Percentiles rank a stretch among this genome's conserved stretches.
These are phyloP conservation scores for Octonoba sinensis DNA, from an alignment of 2,888 invertebrate genomes.

Conservation along the genomic window DNA sequence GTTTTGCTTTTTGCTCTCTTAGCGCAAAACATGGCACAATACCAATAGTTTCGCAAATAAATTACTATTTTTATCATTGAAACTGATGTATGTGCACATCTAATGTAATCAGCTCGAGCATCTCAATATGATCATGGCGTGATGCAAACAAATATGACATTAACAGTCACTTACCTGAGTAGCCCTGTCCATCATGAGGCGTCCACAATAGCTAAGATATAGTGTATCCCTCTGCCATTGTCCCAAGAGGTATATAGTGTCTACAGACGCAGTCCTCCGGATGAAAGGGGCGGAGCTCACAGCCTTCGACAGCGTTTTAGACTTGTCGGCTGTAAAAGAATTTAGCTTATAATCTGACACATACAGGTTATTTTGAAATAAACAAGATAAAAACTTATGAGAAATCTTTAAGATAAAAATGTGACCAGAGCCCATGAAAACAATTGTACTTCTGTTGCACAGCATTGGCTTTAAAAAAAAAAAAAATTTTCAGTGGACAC, in stretches of 20 bases:
- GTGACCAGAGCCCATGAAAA: too few relatives aligned
- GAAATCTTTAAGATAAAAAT: too few relatives aligned
- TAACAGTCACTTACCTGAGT: slow-evolving; percentile 78
- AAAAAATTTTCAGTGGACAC: background rate
- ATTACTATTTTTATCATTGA: too few relatives aligned
- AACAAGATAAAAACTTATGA: too few relatives aligned
- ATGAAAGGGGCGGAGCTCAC: slow-evolving; percentile 71
- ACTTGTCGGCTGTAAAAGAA: slow-evolving; percentile 52
- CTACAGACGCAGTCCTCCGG: slow-evolving; percentile 83
- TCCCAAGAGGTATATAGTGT: slow-evolving; percentile 83
- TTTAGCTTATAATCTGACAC: background rate
- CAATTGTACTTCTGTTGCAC: too few relatives aligned
- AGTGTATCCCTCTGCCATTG: slow-evolving; percentile 82
- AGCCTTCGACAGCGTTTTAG: slow-evolving; percentile 39
- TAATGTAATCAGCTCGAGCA: background rate
- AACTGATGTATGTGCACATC: background rate
- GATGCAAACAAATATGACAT: background rate
- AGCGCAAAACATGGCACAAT: too few relatives aligned
- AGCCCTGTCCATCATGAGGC: slow-evolving; percentile 82
- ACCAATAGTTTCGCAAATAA: too few relatives aligned
- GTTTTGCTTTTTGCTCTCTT: too few relatives aligned
- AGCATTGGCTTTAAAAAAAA: background rate
- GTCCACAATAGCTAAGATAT: slow-evolving; percentile 77
- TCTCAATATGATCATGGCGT: background rate
- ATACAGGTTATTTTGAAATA: background rate